Conservation (phyloP, 2,888 invertebrate species). For the Ochropacha duplaris region DNA sequence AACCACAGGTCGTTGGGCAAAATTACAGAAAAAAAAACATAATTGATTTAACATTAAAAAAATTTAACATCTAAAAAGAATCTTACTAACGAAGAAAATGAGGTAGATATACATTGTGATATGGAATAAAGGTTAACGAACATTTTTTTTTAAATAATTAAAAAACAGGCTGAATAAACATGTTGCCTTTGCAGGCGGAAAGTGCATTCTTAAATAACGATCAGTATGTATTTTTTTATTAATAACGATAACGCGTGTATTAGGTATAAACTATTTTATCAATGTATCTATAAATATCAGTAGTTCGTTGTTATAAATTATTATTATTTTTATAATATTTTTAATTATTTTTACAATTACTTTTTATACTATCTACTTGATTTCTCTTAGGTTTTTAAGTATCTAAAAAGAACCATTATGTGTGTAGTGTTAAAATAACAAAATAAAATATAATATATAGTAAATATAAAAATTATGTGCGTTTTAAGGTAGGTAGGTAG, state of each 20-base stretch:
- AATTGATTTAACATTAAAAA: slow-evolving; percentile 51
- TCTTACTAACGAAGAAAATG: slow-evolving; percentile 76
- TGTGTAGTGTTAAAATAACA: slow-evolving; percentile 30
- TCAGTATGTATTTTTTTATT: background rate
- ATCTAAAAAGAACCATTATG: slow-evolving; percentile 38
- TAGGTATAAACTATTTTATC: slow-evolving; percentile 42
- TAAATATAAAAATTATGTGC: slow-evolving; percentile 40
- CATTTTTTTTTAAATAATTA: slow-evolving; percentile 17
- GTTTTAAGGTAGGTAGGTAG: slow-evolving; percentile 22
- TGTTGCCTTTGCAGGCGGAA: background rate
- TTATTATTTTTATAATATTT: slow-evolving; percentile 44
- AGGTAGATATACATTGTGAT: slow-evolving; percentile 81
- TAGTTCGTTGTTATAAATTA: slow-evolving; percentile 76
- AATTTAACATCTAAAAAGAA: slow-evolving; percentile 67
- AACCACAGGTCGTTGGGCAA: slow-evolving; percentile 53
- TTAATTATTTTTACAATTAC: slow-evolving; percentile 47
- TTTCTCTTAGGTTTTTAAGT: slow-evolving; percentile 58
- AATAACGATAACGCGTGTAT: slow-evolving; percentile 38
- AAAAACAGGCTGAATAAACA: slow-evolving; percentile 4
- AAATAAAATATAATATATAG: slow-evolving; percentile 36
- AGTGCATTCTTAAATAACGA: slow-evolving; percentile 3
- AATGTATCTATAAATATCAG: slow-evolving; percentile 46
- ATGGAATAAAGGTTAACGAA: slow-evolving; percentile 66
- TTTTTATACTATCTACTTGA: slow-evolving; percentile 64
- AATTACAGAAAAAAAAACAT: slow-evolving; percentile 36